Evolutionary conservation across 1,140 invertebrate genomes (phyloP).

Genomic region (Phymastichus coffea): DNA sequence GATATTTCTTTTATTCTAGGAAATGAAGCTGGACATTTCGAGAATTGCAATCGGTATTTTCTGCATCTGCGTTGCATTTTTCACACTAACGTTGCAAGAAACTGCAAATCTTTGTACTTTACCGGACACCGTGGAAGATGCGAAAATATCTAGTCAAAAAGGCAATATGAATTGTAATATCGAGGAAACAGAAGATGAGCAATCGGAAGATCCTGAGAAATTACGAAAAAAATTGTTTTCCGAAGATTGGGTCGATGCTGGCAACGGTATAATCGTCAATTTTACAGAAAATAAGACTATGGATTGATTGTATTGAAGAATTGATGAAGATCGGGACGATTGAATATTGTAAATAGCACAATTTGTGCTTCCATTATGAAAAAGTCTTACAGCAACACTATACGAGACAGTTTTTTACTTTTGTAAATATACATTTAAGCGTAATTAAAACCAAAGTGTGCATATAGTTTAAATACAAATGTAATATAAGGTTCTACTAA

Average conservation of each 20-base stretch:
- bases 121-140: constrained; percentile 68
- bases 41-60: constrained; percentile 31
- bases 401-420: no score
- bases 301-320: constrained; percentile 1
- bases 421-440: constrained; percentile 21
- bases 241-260: constrained; percentile 47
- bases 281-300: constrained; percentile 42
- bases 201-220: constrained; percentile 34
- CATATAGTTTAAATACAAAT: constrained; percentile 14
- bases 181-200: constrained; percentile 15
- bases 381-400: no score
- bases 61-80: constrained; percentile 58
- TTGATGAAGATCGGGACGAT: no score
- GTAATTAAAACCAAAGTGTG: constrained; percentile 25
- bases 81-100: constrained; percentile 67
- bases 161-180: constrained; percentile 24
- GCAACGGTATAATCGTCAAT: constrained; percentile 50
- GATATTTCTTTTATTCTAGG: no score
- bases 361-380: neutral
- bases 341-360: neutral
- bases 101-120: constrained; percentile 63
- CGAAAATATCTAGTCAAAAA: constrained; percentile 47
- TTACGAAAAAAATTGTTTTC: constrained; percentile 47
- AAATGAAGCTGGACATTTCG: constrained; percentile 21
- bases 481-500: constrained; percentile 23